Evolutionary conservation across 2,797 vertebrate species (phyloP).

Genomic region (Sciurus vulgaris): DNA sequence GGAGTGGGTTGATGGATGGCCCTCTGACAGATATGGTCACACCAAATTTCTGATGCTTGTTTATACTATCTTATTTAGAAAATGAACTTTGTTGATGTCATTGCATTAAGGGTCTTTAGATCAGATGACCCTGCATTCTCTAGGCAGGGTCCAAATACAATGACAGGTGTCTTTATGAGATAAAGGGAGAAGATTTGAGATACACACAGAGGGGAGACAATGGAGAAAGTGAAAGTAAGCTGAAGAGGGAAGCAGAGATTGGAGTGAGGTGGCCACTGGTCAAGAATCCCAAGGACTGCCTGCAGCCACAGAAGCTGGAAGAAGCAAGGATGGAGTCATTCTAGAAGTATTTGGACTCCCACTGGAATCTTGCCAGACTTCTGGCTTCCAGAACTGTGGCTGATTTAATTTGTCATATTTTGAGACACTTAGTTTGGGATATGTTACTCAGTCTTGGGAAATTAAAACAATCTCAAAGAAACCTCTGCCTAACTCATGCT

Average conservation of each 20-base stretch:
- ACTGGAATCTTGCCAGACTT: neutral
- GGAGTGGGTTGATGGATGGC: neutral
- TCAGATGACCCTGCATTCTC: neutral
- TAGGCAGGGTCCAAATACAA: neutral
- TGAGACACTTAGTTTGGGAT: neutral
- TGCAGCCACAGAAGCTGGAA: fast-evolving
- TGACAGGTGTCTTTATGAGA: neutral
- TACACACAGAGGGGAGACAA: neutral
- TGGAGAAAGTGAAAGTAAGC: neutral
- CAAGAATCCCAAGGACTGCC: neutral
- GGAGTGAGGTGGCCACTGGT: too few relatives aligned
- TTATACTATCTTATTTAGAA: neutral
- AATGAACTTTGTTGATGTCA: neutral
- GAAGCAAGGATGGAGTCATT: neutral
- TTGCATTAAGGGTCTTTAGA: neutral
- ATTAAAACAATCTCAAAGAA: neutral
- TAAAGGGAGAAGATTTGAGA: neutral
- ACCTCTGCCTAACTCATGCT: neutral
- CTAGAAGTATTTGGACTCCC: too few relatives aligned
- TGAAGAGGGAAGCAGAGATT: neutral
- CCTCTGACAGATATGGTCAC: neutral
- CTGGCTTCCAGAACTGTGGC: neutral
- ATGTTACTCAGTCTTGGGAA: neutral
- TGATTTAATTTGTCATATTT: neutral
- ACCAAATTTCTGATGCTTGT: neutral